phyloP scores from a whole-genome alignment of 2,888 invertebrate genomes.

The Hyalella azteca region DNA sequence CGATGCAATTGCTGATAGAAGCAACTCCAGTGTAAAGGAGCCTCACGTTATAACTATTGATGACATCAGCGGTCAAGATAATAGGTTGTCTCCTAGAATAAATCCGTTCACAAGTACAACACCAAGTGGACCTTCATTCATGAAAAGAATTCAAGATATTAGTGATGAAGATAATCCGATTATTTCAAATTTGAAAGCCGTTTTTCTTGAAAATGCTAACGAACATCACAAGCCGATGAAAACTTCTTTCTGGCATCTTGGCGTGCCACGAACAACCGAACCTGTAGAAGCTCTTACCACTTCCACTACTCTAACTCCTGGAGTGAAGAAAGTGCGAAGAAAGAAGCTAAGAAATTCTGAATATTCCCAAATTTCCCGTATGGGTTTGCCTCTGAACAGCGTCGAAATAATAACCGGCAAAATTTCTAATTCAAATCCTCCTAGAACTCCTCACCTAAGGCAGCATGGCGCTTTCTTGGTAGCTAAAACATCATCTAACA shows the following conservation, averaged over 20 bases:
- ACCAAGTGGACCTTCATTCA: background rate
- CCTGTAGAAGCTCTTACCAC: background rate
- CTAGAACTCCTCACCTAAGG: background rate
- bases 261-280: background rate
- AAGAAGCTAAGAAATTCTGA: background rate
- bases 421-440: background rate
- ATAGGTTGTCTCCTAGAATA: background rate
- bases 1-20: background rate
- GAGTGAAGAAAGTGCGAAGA: background rate
- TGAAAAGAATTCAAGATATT: background rate
- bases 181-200: constrained; percentile 17
- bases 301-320: background rate
- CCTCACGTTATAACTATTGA: background rate
- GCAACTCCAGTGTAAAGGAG: background rate
- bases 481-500: background rate
- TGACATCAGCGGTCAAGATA: background rate
- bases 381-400: constrained; percentile 1
- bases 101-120: background rate
- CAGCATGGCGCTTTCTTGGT: background rate
- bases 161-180: constrained; percentile 15
- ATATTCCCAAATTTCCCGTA: constrained; percentile 2
- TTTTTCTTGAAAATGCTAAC: constrained; percentile 1
- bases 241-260: background rate
- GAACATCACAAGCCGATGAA: constrained; percentile 2
- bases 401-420: constrained; percentile 1